Conservation (phyloP, 2,888 invertebrate genomes). For the Toxonevra muliebris region DNA sequence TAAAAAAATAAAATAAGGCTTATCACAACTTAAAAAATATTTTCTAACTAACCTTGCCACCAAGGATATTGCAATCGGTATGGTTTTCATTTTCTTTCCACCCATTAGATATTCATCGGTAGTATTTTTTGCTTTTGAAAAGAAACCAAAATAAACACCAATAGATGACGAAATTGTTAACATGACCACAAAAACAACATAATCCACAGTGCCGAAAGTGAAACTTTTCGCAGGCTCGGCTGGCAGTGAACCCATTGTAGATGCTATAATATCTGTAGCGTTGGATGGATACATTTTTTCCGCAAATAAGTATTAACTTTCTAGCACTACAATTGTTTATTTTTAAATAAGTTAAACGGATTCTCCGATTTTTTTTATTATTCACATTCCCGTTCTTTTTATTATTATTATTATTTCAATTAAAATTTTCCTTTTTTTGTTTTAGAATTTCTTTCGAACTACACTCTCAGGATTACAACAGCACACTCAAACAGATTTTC, state of each 20-base stretch:
- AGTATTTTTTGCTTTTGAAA: slow-evolving; percentile 66
- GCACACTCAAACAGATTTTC: slow-evolving; percentile 2
- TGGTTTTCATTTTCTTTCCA: slow-evolving; percentile 67
- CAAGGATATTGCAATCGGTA: slow-evolving; percentile 73
- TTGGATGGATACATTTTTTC: slow-evolving; percentile 11
- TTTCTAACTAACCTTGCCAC: slow-evolving; percentile 65
- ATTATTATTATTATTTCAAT: slow-evolving; percentile 6
- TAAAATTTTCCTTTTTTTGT: too few relatives aligned
- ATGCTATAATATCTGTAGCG: not conserved
- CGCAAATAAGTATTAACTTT: too few relatives aligned
- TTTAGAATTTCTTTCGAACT: not conserved
- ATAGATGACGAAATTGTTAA: slow-evolving; percentile 67
- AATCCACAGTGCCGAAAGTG: slow-evolving; percentile 63
- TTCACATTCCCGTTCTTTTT: not conserved
- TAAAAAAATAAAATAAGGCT: too few relatives aligned
- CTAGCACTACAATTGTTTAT: too few relatives aligned
- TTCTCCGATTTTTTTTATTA: not conserved
- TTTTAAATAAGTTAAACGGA: not conserved
- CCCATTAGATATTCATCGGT: slow-evolving; percentile 70
- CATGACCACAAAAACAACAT: slow-evolving; percentile 69
- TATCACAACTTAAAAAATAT: not conserved
- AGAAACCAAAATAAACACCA: slow-evolving; percentile 70
- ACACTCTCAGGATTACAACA: slow-evolving; percentile 1
- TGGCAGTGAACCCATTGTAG: slow-evolving; percentile 18
- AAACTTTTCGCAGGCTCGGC: slow-evolving; percentile 39